These are phyloP conservation scores for Erebia epiphron DNA, from an alignment of 2,888 invertebrate species.

Conservation along the genomic window DNA sequence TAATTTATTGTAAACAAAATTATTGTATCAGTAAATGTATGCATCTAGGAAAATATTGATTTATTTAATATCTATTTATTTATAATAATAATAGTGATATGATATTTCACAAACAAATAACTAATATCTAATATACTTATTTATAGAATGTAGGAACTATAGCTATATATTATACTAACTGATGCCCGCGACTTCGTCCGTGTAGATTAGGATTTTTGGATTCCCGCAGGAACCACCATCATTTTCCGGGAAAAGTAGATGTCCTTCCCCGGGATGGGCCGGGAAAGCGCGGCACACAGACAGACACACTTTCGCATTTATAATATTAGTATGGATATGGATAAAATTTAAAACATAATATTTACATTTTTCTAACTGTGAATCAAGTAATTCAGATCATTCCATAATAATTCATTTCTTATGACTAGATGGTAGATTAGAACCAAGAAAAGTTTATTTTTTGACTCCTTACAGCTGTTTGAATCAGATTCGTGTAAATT, in stretches of 20 bases:
- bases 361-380: not conserved
- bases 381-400: conserved; percentile 31
- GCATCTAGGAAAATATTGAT: not conserved
- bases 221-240: too few relatives aligned
- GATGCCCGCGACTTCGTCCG: too few relatives aligned
- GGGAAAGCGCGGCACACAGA: too few relatives aligned
- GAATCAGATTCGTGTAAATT: not conserved
- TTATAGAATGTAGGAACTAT: conserved; percentile 26
- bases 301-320: too few relatives aligned
- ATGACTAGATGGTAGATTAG: conserved; percentile 34
- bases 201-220: too few relatives aligned
- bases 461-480: not conserved
- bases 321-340: not conserved
- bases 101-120: conserved; percentile 1
- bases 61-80: not conserved
- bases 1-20: not conserved
- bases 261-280: too few relatives aligned
- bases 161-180: conserved; percentile 5
- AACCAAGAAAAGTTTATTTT: not conserved
- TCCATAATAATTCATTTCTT: conserved; percentile 10
- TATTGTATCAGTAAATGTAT: not conserved
- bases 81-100: conserved; percentile 2
- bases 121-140: conserved; percentile 1
- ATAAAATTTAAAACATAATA: not conserved
- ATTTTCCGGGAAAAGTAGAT: too few relatives aligned